Conservation (phyloP, 1,140 invertebrate genomes). For the Araneus ventricosus region DNA sequence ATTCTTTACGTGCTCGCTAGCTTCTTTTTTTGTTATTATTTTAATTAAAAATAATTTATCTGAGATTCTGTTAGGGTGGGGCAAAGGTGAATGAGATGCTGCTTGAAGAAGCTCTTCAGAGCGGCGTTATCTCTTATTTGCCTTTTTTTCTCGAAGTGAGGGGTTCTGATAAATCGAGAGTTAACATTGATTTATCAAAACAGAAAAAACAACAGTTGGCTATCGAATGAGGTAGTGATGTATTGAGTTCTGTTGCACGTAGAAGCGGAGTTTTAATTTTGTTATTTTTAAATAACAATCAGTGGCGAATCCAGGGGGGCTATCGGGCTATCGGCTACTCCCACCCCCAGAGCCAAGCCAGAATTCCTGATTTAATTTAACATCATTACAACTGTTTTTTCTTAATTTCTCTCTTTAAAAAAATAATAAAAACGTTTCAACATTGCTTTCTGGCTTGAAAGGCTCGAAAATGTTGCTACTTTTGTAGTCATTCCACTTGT, state of each 20-base stretch:
- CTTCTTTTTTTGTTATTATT: conserved; percentile 17
- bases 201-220: not conserved
- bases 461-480: too few relatives aligned
- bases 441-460: too few relatives aligned
- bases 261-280: not conserved
- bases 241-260: not conserved
- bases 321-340: too few relatives aligned
- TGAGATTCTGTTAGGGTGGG: conserved; percentile 26
- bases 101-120: conserved; percentile 46
- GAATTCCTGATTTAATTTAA: too few relatives aligned
- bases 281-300: too few relatives aligned
- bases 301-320: too few relatives aligned
- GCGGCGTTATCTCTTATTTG: not conserved
- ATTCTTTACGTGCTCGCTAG: not conserved
- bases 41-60: conserved; percentile 24
- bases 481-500: too few relatives aligned
- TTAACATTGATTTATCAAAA: not conserved
- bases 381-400: too few relatives aligned
- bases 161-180: conserved; percentile 25
- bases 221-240: not conserved
- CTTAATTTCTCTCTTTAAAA: too few relatives aligned
- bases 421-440: too few relatives aligned
- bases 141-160: conserved; percentile 6
- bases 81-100: conserved; percentile 54
- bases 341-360: too few relatives aligned